A percentile compares a stretch with the other conserved stretches of the same genome.
phyloP scores from a whole-genome alignment of 2,888 invertebrate genomes.

The Acheta domesticus region DNA sequence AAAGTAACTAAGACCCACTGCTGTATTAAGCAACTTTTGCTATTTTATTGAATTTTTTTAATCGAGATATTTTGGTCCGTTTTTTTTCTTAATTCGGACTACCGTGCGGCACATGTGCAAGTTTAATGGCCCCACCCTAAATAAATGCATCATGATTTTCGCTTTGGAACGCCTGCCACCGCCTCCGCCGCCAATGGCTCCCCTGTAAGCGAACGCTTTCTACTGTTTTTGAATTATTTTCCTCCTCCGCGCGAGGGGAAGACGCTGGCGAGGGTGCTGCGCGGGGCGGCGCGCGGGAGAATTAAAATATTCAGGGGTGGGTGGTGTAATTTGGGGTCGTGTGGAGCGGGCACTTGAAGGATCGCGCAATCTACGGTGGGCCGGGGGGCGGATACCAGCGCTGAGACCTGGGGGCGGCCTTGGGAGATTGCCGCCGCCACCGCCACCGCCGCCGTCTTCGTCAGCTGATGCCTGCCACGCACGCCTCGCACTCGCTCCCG shows the following conservation, averaged over 20 bases:
- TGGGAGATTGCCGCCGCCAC: too few relatives aligned
- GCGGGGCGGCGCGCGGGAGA: not conserved
- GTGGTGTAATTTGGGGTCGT: not conserved
- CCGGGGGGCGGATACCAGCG: too few relatives aligned
- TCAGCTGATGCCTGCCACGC: too few relatives aligned
- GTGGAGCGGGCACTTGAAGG: not conserved
- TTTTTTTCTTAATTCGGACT: too few relatives aligned
- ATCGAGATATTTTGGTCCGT: too few relatives aligned
- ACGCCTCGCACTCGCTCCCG: too few relatives aligned
- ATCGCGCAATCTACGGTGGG: not conserved
- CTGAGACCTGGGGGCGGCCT: too few relatives aligned
- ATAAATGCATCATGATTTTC: constrained; percentile 18
- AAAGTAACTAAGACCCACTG: too few relatives aligned
- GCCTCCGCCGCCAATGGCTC: not conserved
- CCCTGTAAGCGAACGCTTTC: not conserved
- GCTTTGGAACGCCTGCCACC: not conserved
- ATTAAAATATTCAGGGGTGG: constrained; percentile 1
- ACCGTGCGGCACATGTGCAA: not conserved
- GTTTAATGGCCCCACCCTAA: not conserved
- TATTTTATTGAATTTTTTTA: too few relatives aligned
- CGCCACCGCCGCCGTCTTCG: too few relatives aligned
- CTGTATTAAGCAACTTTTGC: too few relatives aligned
- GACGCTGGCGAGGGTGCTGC: not conserved
- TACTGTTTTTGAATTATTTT: constrained; percentile 18
- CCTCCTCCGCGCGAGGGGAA: not conserved